Evolutionary conservation across 2,888 invertebrate genomes (phyloP).

Genomic region (Biston stratarius): DNA sequence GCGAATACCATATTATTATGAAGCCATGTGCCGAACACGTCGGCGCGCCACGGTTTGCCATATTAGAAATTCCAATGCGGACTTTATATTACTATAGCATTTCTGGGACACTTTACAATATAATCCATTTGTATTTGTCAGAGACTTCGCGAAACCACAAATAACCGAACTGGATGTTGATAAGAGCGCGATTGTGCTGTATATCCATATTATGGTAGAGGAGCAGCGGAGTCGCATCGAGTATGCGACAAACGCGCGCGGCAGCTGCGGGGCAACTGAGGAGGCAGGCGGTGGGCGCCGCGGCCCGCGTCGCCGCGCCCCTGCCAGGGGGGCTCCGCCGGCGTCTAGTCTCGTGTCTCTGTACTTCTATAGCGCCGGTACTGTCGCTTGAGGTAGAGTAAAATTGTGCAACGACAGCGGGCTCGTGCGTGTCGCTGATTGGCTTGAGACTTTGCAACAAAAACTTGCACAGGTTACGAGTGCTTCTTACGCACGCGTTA

Average conservation of each 20-base stretch:
- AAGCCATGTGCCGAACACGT: slow-evolving; percentile 84
- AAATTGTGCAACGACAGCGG: slow-evolving; percentile 80
- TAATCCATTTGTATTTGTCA: slow-evolving; percentile 85
- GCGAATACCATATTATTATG: slow-evolving; percentile 78
- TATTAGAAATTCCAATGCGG: slow-evolving; percentile 84
- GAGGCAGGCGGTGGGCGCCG: slow-evolving; percentile 46
- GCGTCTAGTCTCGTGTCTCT: slow-evolving; percentile 77
- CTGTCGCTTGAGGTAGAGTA: slow-evolving; percentile 60
- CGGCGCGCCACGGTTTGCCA: slow-evolving; percentile 77
- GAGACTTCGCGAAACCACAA: slow-evolving; percentile 83
- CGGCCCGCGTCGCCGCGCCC: slow-evolving; percentile 44
- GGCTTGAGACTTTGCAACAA: slow-evolving; percentile 57
- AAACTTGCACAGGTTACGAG: slow-evolving; percentile 54
- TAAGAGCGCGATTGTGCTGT: slow-evolving; percentile 81
- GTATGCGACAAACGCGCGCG: slow-evolving; percentile 82
- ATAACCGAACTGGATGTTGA: slow-evolving; percentile 81
- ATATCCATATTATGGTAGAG: slow-evolving; percentile 83
- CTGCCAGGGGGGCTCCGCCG: slow-evolving; percentile 51
- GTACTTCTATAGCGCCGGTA: slow-evolving; percentile 45
- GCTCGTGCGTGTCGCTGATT: slow-evolving; percentile 69
- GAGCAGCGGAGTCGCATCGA: slow-evolving; percentile 76
- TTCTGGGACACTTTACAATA: slow-evolving; percentile 81
- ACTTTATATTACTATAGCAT: slow-evolving; percentile 75
- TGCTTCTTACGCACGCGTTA: slow-evolving; percentile 46
- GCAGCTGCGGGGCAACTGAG: slow-evolving; percentile 83